Conservation (phyloP, 2,888 invertebrate species). For the Cordilura impudica region DNA sequence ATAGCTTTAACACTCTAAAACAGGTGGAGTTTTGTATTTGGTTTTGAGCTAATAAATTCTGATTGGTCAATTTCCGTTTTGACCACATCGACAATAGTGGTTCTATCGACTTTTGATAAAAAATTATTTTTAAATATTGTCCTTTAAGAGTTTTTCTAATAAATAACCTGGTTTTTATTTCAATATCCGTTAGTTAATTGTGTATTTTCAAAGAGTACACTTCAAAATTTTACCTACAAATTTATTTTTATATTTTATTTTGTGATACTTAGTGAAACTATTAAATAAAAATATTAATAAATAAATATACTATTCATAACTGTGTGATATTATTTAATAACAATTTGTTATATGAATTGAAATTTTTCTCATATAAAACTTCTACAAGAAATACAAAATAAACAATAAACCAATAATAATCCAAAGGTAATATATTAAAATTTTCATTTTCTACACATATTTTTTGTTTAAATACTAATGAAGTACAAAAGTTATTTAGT, state of each 20-base stretch:
- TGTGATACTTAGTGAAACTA: slow-evolving; percentile 55
- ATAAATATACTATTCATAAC: slow-evolving; percentile 12
- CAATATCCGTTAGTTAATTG: slow-evolving; percentile 44
- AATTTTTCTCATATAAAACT: not conserved
- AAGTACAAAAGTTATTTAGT: too few species aligned
- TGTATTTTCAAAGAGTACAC: slow-evolving; percentile 34
- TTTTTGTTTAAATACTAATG: too few species aligned
- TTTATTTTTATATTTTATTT: slow-evolving; percentile 6
- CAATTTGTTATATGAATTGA: not conserved
- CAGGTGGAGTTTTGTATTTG: slow-evolving; percentile 62
- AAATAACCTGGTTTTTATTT: slow-evolving; percentile 53
- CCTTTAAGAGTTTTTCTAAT: slow-evolving; percentile 37
- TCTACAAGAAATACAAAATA: not conserved
- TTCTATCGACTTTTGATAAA: slow-evolving; percentile 7
- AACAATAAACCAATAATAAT: not conserved
- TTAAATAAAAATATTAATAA: not conserved
- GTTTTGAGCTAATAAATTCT: slow-evolving; percentile 48
- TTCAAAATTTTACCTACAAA: slow-evolving; percentile 31
- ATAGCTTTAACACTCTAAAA: slow-evolving; percentile 19
- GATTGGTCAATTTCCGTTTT: slow-evolving; percentile 75
- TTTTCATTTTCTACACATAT: too few species aligned
- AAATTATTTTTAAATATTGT: slow-evolving; percentile 33
- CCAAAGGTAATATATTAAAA: not conserved
- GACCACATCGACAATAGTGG: slow-evolving; percentile 17
- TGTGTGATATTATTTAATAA: slow-evolving; percentile 17